These are phyloP conservation scores for Pitangus sulphuratus DNA, from an alignment of 2,797 vertebrate species.

Conservation along the genomic window DNA sequence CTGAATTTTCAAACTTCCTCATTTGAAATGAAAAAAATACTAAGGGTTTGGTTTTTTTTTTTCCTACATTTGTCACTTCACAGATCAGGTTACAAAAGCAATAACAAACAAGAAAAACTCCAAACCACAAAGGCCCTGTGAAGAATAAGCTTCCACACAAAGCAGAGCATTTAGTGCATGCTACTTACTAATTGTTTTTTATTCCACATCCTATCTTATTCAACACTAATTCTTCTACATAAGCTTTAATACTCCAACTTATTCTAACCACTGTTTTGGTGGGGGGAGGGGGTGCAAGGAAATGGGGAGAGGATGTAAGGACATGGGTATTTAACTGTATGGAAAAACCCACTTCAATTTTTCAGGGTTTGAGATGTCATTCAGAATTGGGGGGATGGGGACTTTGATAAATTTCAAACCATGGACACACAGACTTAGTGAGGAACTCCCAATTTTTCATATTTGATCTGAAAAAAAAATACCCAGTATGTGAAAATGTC, in stretches of 20 bases:
- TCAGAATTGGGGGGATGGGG: background rate
- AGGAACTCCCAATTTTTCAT: background rate
- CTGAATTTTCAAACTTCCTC: background rate
- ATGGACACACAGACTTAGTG: background rate
- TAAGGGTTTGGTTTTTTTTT: background rate
- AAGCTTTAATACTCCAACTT: background rate
- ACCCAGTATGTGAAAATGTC: background rate
- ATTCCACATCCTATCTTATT: background rate
- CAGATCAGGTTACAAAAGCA: background rate
- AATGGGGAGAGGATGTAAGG: background rate
- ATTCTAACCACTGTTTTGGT: background rate
- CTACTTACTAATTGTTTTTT: background rate
- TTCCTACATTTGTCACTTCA: background rate
- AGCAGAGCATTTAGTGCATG: background rate
- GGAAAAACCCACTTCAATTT: background rate
- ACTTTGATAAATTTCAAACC: background rate
- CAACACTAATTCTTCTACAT: background rate
- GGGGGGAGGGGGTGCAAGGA: background rate
- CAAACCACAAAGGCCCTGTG: background rate
- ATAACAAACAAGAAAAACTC: background rate
- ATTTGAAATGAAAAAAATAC: background rate
- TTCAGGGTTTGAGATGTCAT: background rate
- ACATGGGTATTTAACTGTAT: background rate
- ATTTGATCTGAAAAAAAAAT: background rate
- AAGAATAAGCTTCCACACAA: background rate